phyloP scores from a whole-genome alignment of 2,113 vertebrate genomes.

The Ardeotis arabs region DNA sequence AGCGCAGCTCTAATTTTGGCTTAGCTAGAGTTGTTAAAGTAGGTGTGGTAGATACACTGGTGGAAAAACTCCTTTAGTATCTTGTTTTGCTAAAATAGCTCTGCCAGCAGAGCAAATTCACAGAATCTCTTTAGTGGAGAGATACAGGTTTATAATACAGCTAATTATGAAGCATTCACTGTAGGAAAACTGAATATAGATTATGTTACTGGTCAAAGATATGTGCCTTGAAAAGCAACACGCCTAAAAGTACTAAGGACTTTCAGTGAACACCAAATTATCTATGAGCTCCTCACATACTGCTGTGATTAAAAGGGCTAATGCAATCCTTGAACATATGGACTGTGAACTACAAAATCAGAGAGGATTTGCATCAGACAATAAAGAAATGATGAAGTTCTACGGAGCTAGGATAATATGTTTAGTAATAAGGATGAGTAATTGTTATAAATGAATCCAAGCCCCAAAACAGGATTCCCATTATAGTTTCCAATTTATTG shows the following conservation, averaged over 20 bases:
- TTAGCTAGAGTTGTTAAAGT: not conserved
- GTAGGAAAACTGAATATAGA: not conserved
- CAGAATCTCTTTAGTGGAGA: not conserved
- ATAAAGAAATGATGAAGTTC: not conserved
- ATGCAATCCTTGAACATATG: not conserved
- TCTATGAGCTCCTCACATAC: not conserved
- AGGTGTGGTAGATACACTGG: not conserved
- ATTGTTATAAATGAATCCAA: too few species aligned
- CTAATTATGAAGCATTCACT: not conserved
- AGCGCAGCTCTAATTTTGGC: not conserved
- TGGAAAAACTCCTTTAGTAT: not conserved
- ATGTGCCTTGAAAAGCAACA: not conserved
- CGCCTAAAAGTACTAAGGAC: not conserved
- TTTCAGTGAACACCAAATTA: not conserved
- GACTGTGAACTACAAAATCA: not conserved
- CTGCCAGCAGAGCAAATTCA: not conserved
- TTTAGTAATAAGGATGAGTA: not conserved
- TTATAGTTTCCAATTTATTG: too few species aligned
- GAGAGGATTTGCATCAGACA: not conserved
- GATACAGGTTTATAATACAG: not conserved
- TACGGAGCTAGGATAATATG: not conserved
- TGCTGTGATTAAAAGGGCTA: not conserved
- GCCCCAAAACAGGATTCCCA: too few species aligned
- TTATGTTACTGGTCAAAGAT: not conserved
- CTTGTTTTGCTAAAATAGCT: slow-evolving; percentile 5